A percentile compares a stretch with the other conserved stretches of the same genome.
Conservation (phyloP, 2,888 invertebrate species). For the Pharmacophagus antenor region DNA sequence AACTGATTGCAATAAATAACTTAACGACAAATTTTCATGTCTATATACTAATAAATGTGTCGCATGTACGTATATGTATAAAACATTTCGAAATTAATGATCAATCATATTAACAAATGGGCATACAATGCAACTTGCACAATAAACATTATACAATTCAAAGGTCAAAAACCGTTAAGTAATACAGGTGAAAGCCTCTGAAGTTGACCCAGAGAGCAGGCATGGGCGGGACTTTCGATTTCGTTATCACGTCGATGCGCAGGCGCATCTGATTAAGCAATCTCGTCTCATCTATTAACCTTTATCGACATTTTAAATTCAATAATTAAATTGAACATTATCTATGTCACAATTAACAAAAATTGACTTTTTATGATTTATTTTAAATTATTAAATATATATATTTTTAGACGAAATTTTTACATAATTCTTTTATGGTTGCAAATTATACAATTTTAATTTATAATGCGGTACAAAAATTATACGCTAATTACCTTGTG, state of each 20-base stretch:
- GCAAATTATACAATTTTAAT: background rate
- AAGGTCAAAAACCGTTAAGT: conserved; percentile 63
- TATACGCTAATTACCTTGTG: background rate
- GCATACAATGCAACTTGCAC: conserved; percentile 40
- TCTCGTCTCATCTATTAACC: conserved; percentile 47
- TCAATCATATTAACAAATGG: conserved; percentile 35
- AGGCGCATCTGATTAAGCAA: conserved; percentile 37
- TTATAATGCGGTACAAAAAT: background rate
- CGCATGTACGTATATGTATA: background rate
- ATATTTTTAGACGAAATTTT: background rate
- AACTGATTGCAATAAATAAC: background rate
- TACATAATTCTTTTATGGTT: background rate
- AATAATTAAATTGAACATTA: background rate
- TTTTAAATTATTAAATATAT: background rate
- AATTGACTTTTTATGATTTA: no score
- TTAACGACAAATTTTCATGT: conserved; percentile 4
- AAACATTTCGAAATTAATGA: conserved; percentile 10
- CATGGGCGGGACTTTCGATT: conserved; percentile 67
- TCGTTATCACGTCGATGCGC: conserved; percentile 38
- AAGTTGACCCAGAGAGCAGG: conserved; percentile 51
- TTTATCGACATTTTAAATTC: conserved; percentile 43
- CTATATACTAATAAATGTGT: background rate
- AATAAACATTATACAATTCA: conserved; percentile 49
- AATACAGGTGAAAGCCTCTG: conserved; percentile 61
- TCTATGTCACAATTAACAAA: background rate